A percentile compares a stretch with the other conserved stretches of the same genome.
Evolutionary conservation across 2,113 vertebrate species (phyloP).

Genomic region (Cololabis saira): DNA sequence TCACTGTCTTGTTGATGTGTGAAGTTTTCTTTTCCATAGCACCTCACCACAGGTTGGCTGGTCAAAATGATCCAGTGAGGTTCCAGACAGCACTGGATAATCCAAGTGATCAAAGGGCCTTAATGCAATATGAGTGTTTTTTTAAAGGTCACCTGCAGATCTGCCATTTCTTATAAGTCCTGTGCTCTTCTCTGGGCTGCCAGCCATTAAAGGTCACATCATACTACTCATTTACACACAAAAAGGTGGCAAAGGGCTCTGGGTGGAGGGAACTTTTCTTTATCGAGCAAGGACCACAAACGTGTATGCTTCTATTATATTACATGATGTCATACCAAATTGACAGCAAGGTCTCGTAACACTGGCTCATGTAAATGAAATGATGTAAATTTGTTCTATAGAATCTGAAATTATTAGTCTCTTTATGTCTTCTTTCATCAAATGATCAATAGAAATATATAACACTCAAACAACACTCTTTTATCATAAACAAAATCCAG

Average conservation of each 20-base stretch:
- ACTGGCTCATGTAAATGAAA: constrained; percentile 23
- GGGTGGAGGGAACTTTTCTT: constrained; percentile 54
- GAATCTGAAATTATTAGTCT: constrained; percentile 34
- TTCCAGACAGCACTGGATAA: constrained; percentile 68
- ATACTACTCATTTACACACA: constrained; percentile 61
- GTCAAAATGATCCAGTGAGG: constrained; percentile 36
- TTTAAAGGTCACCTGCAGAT: constrained; percentile 75
- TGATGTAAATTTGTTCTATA: constrained; percentile 33
- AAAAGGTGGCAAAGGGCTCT: constrained; percentile 58
- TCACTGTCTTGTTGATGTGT: constrained; percentile 6
- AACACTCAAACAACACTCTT: background rate
- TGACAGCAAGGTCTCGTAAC: constrained; percentile 22
- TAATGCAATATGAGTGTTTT: constrained; percentile 71
- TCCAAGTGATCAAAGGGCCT: constrained; percentile 74
- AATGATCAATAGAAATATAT: background rate
- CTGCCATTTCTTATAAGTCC: constrained; percentile 75
- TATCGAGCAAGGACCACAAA: constrained; percentile 54
- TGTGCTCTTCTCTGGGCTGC: constrained; percentile 56
- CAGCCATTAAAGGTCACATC: constrained; percentile 76
- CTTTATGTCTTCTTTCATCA: constrained; percentile 13
- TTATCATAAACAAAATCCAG: too few relatives aligned
- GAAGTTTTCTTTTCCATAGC: constrained; percentile 22
- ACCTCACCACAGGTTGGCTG: constrained; percentile 3
- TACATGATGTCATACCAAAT: constrained; percentile 49
- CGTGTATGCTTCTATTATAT: constrained; percentile 44